Evolutionary conservation across 2,888 invertebrate genomes (phyloP).

Genomic region (Lagria hirta): DNA sequence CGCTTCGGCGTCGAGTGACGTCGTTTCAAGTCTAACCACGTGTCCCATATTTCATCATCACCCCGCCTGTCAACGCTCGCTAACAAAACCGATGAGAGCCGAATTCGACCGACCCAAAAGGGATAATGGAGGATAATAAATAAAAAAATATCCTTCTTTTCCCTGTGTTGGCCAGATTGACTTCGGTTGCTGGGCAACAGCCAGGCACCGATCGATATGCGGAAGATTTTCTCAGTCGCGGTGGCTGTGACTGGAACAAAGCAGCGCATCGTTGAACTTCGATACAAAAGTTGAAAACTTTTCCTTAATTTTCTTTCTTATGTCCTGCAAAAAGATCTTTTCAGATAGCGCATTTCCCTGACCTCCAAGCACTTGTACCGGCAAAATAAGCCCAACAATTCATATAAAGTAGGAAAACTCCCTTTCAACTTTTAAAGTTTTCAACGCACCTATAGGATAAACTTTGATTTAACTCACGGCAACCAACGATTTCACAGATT

Average conservation of each 20-base stretch:
- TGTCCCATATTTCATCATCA: constrained; percentile 74
- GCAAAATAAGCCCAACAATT: too few relatives aligned
- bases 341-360: too few relatives aligned
- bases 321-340: too few relatives aligned
- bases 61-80: constrained; percentile 52
- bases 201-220: constrained; percentile 58
- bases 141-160: constrained; percentile 55
- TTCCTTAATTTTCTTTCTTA: too few relatives aligned
- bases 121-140: constrained; percentile 55
- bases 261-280: constrained; percentile 33
- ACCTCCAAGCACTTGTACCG: too few relatives aligned
- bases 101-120: constrained; percentile 46
- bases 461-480: too few relatives aligned
- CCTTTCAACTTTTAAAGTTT: too few relatives aligned
- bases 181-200: constrained; percentile 61
- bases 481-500: too few relatives aligned
- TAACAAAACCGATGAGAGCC: constrained; percentile 40
- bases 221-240: constrained; percentile 51
- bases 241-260: constrained; percentile 42
- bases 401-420: too few relatives aligned
- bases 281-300: constrained; percentile 35
- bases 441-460: too few relatives aligned
- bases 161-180: constrained; percentile 59
- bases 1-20: constrained; percentile 61
- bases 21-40: constrained; percentile 74